Conservation (phyloP, 2,113 vertebrate genomes). For the Macaca fascicularis region T2T-MFA8v1.1 NC_088386.1:16997501-16998000, state of each 20-base stretch:
- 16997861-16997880: background rate
- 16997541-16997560: background rate
- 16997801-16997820: background rate
- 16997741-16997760: background rate
- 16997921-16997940: background rate
- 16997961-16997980: background rate
- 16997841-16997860: background rate
- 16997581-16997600: background rate
- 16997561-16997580: too few species aligned
- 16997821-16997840: background rate
- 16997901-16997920: background rate
- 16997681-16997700: background rate
- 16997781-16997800: background rate
- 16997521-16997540: background rate
- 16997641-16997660: background rate
- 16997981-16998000: background rate
- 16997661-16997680: too few species aligned
- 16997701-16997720: background rate
- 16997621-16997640: background rate
- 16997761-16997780: background rate
- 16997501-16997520: background rate
- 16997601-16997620: background rate
- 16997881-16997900: background rate
- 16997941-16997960: background rate
- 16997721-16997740: background rate